phyloP scores from a whole-genome alignment of 92 coral and sea anemone species.

The Paragorgia papillata region DNA sequence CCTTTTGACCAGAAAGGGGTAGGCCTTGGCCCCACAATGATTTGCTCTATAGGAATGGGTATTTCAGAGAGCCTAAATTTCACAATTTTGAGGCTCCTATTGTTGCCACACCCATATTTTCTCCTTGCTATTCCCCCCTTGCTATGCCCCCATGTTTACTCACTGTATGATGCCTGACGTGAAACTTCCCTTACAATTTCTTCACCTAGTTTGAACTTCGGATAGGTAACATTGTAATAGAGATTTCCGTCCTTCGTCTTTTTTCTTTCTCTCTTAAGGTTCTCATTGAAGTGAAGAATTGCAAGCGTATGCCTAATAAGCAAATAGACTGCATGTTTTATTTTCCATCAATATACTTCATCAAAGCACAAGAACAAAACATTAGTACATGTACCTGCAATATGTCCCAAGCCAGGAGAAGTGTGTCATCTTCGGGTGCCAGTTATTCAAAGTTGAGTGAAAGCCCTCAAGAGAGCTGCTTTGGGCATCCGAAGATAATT shows the following conservation, averaged over 20 bases:
- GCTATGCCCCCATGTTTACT: too few species aligned
- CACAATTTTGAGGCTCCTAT: too few species aligned
- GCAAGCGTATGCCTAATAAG: conserved; percentile 5
- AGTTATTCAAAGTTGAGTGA: conserved; percentile 43
- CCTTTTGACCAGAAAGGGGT: too few species aligned
- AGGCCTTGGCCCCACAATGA: too few species aligned
- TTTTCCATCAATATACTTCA: neutral
- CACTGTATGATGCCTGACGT: conserved; percentile 3
- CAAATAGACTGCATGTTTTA: neutral
- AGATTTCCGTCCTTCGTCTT: conserved; percentile 19
- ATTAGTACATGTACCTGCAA: conserved; percentile 17
- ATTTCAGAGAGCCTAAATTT: too few species aligned
- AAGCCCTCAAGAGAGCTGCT: conserved; percentile 54
- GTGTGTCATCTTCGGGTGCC: conserved; percentile 51
- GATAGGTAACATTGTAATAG: conserved; percentile 19
- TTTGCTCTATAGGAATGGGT: too few species aligned
- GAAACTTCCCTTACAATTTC: conserved; percentile 31
- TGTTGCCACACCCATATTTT: too few species aligned
- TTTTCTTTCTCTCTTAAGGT: neutral
- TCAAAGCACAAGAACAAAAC: neutral
- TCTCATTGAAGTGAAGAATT: conserved; percentile 33
- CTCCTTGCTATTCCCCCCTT: too few species aligned
- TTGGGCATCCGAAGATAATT: conserved; percentile 46
- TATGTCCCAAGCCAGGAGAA: conserved; percentile 31
- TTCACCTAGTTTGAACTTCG: conserved; percentile 26